Evolutionary conservation across 2,888 invertebrate species (phyloP).

Genomic region (Congeria kusceri): DNA sequence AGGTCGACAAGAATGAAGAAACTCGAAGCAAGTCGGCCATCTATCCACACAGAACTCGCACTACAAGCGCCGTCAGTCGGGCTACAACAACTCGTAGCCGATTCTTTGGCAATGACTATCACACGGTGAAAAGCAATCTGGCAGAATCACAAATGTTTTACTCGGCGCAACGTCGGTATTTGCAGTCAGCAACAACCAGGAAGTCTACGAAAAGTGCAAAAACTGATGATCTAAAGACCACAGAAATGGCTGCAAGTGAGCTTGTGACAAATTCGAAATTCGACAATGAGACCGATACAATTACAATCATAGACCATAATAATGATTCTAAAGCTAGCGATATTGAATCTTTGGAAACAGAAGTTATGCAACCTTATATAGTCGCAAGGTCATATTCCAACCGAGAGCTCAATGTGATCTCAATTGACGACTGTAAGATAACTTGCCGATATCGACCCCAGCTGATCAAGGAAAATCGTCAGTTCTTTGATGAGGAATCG

Average conservation of each 20-base stretch:
- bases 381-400: conserved; percentile 72
- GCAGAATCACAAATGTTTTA: conserved; percentile 68
- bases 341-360: conserved; percentile 25
- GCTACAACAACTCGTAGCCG: conserved; percentile 29
- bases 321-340: conserved; percentile 34
- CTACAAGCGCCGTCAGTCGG: conserved; percentile 42
- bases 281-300: conserved; percentile 42
- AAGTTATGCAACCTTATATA: conserved; percentile 58
- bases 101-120: conserved; percentile 61
- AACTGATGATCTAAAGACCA: conserved; percentile 34
- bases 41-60: conserved; percentile 32
- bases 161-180: conserved; percentile 57
- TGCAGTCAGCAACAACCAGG: conserved; percentile 52
- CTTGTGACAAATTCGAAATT: conserved; percentile 14
- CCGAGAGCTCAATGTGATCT: conserved; percentile 72
- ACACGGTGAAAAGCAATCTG: conserved; percentile 64
- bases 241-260: conserved; percentile 34
- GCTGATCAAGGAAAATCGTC: conserved; percentile 51
- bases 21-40: conserved; percentile 49
- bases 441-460: conserved; percentile 67
- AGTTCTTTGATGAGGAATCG: conserved; percentile 20
- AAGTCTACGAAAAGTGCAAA: conserved; percentile 52
- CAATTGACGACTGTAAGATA: conserved; percentile 79
- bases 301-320: conserved; percentile 40
- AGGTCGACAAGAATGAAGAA: conserved; percentile 41